Base-by-base conservation (phyloP, 1,140 invertebrate genomes). In the Ostrea edulis region DNA sequence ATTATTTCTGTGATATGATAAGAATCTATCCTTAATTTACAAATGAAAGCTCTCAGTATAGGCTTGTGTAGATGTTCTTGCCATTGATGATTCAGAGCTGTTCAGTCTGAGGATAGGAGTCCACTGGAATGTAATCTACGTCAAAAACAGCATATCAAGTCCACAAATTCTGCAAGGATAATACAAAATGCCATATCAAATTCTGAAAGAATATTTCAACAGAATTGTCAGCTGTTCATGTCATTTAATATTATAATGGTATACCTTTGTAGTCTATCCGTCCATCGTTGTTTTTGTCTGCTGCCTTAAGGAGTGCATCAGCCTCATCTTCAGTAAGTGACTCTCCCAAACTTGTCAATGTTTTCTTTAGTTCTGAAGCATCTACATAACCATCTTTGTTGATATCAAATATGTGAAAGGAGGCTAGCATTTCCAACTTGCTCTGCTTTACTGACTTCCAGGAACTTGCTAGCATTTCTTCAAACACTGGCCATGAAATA, bases 371-470 rank as follows among this genome's bases (percentile, higher is more conserved):
- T 14, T 82, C 82, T 82, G 44, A 52, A 9, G 53, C 44, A 52
- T 52, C 44, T n/a, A 82, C 82, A 44, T 52, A 82, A 82, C 82
- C 82, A 17, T 82, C 82, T 35, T 82, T 82, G 22, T 82, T 82
- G 17, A 82, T 82, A 22, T 82, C 82, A 54, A 82, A 82, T 53
- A 82, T 82, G 20, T 54, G 82, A 52, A 82, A 82, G 17, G 82
- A 52, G 20, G 82, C 82, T 44, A 82, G 20, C 53, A 82, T 52
- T 54, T 82, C 82, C 14, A 82, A 35, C 25, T 52, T 52, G 29
- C 53, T 82, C 7, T 82, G 44, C 17, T 82, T 82, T 44, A 82
- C 82, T n/a, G 82, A 82, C n/a, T 54, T 52, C 82, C 82, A 82
- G 44, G 82, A 82, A n/a, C 82, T 52, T 7, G 14, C 25, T 8